Percentiles rank a stretch among this genome's conserved stretches.
Evolutionary conservation across 2,113 vertebrate genomes (phyloP).

Genomic region (Rhagologus leucostigma): DNA sequence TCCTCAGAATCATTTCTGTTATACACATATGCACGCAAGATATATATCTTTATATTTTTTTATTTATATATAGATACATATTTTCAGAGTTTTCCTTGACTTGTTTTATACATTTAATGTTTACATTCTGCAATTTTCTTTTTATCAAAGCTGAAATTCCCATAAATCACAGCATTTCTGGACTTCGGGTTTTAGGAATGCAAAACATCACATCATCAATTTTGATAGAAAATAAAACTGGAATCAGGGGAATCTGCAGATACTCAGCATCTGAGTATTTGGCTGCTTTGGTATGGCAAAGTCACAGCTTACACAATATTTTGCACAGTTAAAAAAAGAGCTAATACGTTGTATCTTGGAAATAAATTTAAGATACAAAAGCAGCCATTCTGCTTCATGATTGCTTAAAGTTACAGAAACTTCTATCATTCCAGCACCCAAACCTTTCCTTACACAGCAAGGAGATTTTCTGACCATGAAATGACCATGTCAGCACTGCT

Average conservation of each 20-base stretch:
- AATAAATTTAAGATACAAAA: neutral
- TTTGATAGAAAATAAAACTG: neutral
- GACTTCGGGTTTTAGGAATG: neutral
- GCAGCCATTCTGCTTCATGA: neutral
- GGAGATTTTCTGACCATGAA: neutral
- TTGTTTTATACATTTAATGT: neutral
- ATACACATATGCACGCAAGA: neutral
- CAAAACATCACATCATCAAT: neutral
- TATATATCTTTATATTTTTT: rapidly evolving
- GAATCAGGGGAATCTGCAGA: neutral
- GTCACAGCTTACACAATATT: neutral
- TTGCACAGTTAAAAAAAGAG: neutral
- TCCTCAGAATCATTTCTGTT: neutral
- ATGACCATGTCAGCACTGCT: neutral
- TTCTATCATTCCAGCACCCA: neutral
- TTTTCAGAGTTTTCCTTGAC: neutral
- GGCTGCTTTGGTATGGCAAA: neutral
- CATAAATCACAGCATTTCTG: neutral
- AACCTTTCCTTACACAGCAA: neutral
- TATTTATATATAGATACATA: neutral
- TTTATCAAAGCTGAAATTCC: neutral
- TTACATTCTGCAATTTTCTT: neutral
- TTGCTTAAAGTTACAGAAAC: neutral
- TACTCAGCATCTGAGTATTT: neutral
- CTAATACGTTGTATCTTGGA: neutral